Percentiles rank a stretch among this genome's conserved stretches.
These are phyloP conservation scores for Torymus aiolomorphi DNA, from an alignment of 2,888 invertebrate species.

Conservation along the genomic window DNA sequence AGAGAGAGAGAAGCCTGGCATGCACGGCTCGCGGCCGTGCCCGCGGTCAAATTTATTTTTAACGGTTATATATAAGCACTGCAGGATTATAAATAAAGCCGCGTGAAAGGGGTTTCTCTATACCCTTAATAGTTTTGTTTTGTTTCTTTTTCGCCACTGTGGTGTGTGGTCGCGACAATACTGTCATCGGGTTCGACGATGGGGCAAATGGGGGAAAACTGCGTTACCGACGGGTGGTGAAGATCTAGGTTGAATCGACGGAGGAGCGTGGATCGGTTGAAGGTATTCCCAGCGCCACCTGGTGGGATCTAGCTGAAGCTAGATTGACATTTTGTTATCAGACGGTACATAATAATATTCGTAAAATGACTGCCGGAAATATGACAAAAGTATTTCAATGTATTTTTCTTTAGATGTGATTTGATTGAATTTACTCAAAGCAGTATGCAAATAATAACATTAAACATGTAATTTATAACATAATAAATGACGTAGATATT, in stretches of 20 bases:
- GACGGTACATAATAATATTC: not conserved
- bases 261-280: not conserved
- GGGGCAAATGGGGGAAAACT: not conserved
- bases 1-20: not conserved
- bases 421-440: too few species aligned
- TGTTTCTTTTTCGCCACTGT: constrained; percentile 9
- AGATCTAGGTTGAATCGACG: not conserved
- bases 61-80: constrained; percentile 3
- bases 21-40: not conserved
- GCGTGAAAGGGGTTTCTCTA: constrained; percentile 36
- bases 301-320: too few species aligned
- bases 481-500: too few species aligned
- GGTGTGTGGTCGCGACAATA: not conserved
- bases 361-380: not conserved
- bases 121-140: constrained; percentile 9
- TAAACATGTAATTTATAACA: too few species aligned
- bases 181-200: not conserved
- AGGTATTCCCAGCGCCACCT: constrained; percentile 10
- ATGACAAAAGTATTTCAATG: too few species aligned
- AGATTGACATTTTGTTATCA: not conserved
- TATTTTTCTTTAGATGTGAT: too few species aligned
- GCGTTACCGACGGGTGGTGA: constrained; percentile 30
- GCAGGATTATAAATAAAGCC: constrained; percentile 22
- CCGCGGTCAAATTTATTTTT: constrained; percentile 45
- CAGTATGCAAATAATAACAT: too few species aligned